Percentiles rank a stretch among this genome's conserved stretches.
These are phyloP conservation scores for Vulpes lagopus DNA, from an alignment of 2,113 vertebrate species.

Conservation along the genomic window DNA sequence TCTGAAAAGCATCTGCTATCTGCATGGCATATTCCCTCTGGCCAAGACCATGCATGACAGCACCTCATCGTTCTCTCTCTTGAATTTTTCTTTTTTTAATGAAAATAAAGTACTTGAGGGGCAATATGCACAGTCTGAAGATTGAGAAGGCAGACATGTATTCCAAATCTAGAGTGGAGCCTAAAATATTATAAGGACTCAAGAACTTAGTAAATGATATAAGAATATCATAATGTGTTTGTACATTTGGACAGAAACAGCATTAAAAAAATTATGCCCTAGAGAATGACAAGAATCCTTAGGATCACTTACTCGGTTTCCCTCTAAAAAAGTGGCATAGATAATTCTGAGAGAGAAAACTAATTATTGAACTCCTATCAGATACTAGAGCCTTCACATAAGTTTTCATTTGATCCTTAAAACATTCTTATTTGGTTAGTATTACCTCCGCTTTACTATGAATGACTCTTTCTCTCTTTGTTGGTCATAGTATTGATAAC, in stretches of 20 bases:
- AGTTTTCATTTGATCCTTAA: not conserved
- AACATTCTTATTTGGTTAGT: not conserved
- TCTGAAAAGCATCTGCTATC: conserved; percentile 28
- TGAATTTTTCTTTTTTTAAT: not conserved
- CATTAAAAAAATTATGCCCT: not conserved
- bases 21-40: not conserved
- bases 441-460: not conserved
- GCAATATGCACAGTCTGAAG: not conserved
- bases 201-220: not conserved
- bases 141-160: not conserved
- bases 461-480: not conserved
- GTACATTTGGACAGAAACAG: not conserved
- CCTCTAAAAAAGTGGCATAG: not conserved
- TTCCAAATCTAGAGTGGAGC: conserved; percentile 6
- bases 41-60: not conserved
- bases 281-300: not conserved
- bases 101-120: conserved; percentile 17
- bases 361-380: not conserved
- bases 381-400: not conserved
- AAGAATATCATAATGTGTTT: not conserved
- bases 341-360: not conserved
- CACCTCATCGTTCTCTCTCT: not conserved
- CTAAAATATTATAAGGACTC: not conserved
- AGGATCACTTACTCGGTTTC: not conserved
- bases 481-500: not conserved